Conservation (phyloP, 2,797 vertebrate species). For the Rhabdomys pumilio region DNA sequence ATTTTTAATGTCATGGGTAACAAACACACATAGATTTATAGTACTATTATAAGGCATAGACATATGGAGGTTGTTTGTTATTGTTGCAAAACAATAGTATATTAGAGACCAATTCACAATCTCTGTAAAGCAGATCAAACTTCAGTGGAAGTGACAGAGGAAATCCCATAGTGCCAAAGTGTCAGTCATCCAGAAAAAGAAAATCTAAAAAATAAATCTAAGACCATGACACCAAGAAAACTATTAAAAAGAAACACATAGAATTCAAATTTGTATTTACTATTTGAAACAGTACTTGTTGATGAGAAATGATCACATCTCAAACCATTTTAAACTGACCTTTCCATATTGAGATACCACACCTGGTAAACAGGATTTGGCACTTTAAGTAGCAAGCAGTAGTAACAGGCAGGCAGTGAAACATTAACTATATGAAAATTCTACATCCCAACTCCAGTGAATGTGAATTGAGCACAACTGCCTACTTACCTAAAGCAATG, state of each 20-base stretch:
- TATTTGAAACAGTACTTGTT: background rate
- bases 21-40: background rate
- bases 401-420: background rate
- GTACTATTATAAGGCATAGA: background rate
- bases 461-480: slow-evolving; percentile 22
- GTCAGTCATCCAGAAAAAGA: slow-evolving; percentile 8
- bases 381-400: slow-evolving; percentile 9
- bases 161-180: slow-evolving; percentile 47
- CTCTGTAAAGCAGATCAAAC: slow-evolving; percentile 2
- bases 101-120: slow-evolving; percentile 23
- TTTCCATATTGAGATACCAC: background rate
- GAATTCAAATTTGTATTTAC: background rate
- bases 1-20: background rate
- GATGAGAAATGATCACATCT: slow-evolving; percentile 5
- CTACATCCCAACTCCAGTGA: slow-evolving; percentile 15
- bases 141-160: slow-evolving; percentile 48
- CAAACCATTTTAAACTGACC: slow-evolving; percentile 54
- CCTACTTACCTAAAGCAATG: slow-evolving; percentile 1
- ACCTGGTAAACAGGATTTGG: slow-evolving; percentile 8
- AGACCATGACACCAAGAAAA: background rate
- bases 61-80: background rate
- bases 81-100: background rate
- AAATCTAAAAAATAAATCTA: slow-evolving; percentile 35
- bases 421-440: slow-evolving; percentile 14
- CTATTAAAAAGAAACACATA: slow-evolving; percentile 2